phyloP scores from a whole-genome alignment of 1,140 invertebrate genomes.

The Protaetia brevitarsis region DNA sequence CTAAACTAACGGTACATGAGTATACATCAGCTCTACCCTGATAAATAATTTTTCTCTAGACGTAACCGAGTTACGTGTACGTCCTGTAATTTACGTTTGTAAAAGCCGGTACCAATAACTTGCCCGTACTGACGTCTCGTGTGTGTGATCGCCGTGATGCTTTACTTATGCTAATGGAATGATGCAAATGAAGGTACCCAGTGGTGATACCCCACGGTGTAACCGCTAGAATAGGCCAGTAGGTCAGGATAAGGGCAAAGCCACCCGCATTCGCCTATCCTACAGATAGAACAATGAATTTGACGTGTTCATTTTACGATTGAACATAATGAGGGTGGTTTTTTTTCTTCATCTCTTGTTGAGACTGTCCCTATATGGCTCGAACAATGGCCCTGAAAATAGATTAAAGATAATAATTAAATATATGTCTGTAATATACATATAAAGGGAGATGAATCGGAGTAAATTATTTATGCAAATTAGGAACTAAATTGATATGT shows the following conservation, averaged over 20 bases:
- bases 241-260: slow-evolving; percentile 4
- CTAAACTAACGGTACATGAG: background rate
- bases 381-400: background rate
- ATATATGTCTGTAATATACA: background rate
- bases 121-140: background rate
- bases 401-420: slow-evolving; percentile 16
- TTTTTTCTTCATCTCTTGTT: background rate
- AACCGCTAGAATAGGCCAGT: slow-evolving; percentile 7
- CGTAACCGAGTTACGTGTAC: too few relatives aligned
- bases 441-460: background rate
- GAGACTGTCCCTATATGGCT: background rate
- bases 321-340: slow-evolving; percentile 15
- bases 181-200: slow-evolving; percentile 16
- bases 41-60: background rate
- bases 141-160: background rate
- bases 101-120: background rate
- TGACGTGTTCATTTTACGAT: slow-evolving; percentile 16
- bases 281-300: background rate
- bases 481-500: too few relatives aligned
- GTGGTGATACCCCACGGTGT: slow-evolving; percentile 12
- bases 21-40: background rate
- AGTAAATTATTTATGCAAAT: background rate
- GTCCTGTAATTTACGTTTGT: slow-evolving; percentile 2
- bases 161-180: slow-evolving; percentile 12
- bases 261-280: slow-evolving; percentile 6